These are phyloP conservation scores for Drosophila yakuba DNA, from an alignment of 1,140 invertebrate genomes.

Conservation along the genomic window DNA sequence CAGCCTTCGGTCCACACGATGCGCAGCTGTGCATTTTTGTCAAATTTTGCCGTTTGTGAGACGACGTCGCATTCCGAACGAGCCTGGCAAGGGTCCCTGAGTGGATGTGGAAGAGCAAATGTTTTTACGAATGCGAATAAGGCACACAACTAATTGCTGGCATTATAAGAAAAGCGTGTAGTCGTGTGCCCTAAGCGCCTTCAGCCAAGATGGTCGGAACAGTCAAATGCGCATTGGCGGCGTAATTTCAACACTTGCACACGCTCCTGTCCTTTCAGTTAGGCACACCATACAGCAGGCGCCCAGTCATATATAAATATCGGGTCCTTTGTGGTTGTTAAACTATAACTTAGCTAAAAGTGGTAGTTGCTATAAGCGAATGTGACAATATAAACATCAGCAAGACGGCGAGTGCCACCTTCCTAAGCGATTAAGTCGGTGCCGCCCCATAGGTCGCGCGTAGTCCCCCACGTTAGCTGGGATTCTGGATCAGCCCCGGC, in stretches of 20 bases:
- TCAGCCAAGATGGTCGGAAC: conserved; percentile 16
- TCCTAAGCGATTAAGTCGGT: conserved; percentile 41
- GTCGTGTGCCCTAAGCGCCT: conserved; percentile 55
- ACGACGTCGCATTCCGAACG: conserved; percentile 62
- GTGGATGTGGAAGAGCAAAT: not conserved
- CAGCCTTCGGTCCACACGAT: conserved; percentile 32
- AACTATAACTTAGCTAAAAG: conserved; percentile 72
- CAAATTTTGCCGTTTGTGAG: conserved; percentile 69
- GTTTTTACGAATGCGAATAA: conserved; percentile 31
- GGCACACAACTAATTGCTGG: conserved; percentile 70
- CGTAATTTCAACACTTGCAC: conserved; percentile 67
- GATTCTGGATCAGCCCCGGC: not conserved
- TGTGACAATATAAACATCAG: conserved; percentile 75
- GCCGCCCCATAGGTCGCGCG: not conserved
- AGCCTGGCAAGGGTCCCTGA: conserved; percentile 15
- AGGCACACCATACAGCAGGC: conserved; percentile 1
- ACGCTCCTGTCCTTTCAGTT: conserved; percentile 50
- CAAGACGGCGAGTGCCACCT: not conserved
- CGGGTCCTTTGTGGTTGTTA: conserved; percentile 67
- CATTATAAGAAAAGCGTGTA: conserved; percentile 26
- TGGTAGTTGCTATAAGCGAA: conserved; percentile 73
- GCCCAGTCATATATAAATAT: conserved; percentile 61
- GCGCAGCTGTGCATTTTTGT: conserved; percentile 63
- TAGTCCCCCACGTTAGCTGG: conserved; percentile 4
- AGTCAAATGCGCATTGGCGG: conserved; percentile 35